Evolutionary conservation across 2,888 invertebrate species (phyloP).

Genomic region (Limulus polyphemus): DNA sequence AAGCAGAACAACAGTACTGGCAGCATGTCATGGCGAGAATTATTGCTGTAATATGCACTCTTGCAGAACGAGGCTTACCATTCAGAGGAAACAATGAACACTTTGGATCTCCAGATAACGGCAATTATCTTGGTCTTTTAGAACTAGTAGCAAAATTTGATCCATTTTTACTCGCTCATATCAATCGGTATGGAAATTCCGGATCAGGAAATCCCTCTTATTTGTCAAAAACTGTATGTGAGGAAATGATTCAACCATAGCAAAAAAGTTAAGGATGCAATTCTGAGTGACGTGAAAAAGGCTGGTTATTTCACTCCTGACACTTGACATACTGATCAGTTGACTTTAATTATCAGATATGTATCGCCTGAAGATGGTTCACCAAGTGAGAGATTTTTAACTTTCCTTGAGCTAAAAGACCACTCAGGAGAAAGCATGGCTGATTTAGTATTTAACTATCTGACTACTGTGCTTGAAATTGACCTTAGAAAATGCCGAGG

Average conservation of each 20-base stretch:
- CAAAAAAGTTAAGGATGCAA: neutral
- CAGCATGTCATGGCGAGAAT: neutral
- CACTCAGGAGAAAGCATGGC: conserved; percentile 1
- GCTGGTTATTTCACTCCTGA: conserved; percentile 11
- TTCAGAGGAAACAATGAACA: conserved; percentile 29
- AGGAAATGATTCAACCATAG: conserved; percentile 31
- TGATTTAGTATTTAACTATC: neutral
- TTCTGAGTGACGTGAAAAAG: neutral
- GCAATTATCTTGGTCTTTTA: conserved; percentile 31
- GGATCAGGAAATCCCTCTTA: conserved; percentile 30
- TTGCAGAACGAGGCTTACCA: conserved; percentile 28
- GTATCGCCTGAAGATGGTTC: neutral
- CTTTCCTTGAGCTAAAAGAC: neutral
- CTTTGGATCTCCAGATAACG: conserved; percentile 27
- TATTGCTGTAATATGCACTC: conserved; percentile 15
- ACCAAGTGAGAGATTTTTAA: neutral
- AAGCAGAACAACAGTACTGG: neutral
- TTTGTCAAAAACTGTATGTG: conserved; percentile 30
- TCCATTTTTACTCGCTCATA: conserved; percentile 29
- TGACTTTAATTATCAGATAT: conserved; percentile 16
- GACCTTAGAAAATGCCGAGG: neutral
- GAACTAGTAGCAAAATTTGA: conserved; percentile 32
- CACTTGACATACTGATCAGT: conserved; percentile 18
- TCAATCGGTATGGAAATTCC: conserved; percentile 28
- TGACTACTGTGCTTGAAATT: neutral